Conservation (phyloP, 2,113 vertebrate genomes). For the Alces alces region DNA sequence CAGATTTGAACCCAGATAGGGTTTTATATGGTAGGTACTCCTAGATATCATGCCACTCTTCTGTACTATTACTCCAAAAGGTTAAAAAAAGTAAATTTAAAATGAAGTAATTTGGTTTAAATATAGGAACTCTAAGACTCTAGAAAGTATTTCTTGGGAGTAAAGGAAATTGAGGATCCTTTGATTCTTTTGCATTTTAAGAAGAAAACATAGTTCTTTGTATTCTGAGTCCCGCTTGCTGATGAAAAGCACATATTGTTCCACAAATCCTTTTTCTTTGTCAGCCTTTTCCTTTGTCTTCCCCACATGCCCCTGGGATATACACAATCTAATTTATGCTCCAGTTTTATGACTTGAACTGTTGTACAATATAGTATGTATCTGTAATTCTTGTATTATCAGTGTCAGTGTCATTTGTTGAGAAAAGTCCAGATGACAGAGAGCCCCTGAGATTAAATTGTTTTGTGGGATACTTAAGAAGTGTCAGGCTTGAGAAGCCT, state of each 20-base stretch:
- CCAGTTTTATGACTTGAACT: conserved; percentile 47
- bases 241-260: background rate
- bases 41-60: background rate
- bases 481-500: background rate
- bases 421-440: conserved; percentile 43
- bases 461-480: background rate
- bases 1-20: background rate
- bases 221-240: background rate
- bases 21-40: background rate
- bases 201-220: conserved; percentile 5
- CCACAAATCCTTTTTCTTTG: background rate
- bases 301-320: background rate
- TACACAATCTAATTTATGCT: conserved; percentile 33
- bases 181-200: conserved; percentile 25
- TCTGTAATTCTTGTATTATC: conserved; percentile 44
- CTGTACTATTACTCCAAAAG: background rate
- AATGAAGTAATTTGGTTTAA: conserved; percentile 24
- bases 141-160: conserved; percentile 24
- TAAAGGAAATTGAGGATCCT: background rate
- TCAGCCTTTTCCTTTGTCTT: conserved; percentile 8
- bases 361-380: background rate
- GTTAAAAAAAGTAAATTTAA: background rate
- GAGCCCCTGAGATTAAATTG: conserved; percentile 2
- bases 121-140: background rate
- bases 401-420: conserved; percentile 18